Evolutionary conservation across 2,888 invertebrate genomes (phyloP), one percentile per base, ranked within the genome.

Genomic region (Mamestra brassicae): DNA sequence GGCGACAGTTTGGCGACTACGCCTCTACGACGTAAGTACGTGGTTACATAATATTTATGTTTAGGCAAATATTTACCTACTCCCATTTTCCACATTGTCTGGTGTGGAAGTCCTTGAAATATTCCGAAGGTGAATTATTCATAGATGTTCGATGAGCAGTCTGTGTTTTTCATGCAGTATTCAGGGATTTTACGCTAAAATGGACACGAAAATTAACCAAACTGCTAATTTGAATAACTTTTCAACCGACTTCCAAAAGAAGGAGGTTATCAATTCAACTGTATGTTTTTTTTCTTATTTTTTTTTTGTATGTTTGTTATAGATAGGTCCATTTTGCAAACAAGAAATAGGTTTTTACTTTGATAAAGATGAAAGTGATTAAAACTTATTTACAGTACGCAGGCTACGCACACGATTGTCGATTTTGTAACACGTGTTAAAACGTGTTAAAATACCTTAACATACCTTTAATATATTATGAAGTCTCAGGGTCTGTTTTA

Each of bases 1-100:
- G 88, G 87, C 88, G 88, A 88, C 86, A 87, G 86, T 86, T 85
- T 86, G 89, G 84, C 85, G 82, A 80, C 84, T 52, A 72, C 80
- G 79, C 78, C 80, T 79, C 74, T 75, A 50, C 52, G 61, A 71
- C 80, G 71, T 78, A 82, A 80, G 85, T 80, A 84, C 81, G 78
- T 71, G 69, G 72, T 68, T 60, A 76, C 70, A 68, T 76, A 73
- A 78, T 85, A 80, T 73, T 83, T 78, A 74, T 76, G 76, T 75
- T 45, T 52, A 47, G 13, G 61, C 54, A 54, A 71, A 71, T 78
- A 78, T 78, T 73, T 58, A 54, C 58, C n/a, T 45, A 62, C 62
- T 58, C 42, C 36, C 36, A 66, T 74, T 47, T 66, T 55, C 55
- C 13, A 60, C 67, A 54, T 26, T 47, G 11, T 61, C 54, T 66